Percentiles rank a stretch among this genome's conserved stretches.
phyloP scores from a whole-genome alignment of 2,797 vertebrate genomes.

The Syndactyla subalaris region DNA sequence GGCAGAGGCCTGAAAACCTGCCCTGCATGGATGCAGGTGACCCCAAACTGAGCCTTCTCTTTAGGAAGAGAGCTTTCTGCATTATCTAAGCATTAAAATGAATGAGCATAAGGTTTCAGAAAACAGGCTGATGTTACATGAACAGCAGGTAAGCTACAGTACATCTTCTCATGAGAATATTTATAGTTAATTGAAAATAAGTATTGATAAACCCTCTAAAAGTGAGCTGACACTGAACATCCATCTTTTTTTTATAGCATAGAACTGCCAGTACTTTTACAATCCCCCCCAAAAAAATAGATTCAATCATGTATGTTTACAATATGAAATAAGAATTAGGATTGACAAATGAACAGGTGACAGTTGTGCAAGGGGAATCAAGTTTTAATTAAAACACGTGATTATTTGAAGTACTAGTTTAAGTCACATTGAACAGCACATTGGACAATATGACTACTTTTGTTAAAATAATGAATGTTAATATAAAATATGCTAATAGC shows the following conservation, averaged over 20 bases:
- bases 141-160: background rate
- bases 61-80: background rate
- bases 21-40: rapidly evolving
- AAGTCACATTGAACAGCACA: slow-evolving; percentile 37
- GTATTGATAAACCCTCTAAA: background rate
- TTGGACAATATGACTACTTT: background rate
- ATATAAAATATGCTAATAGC: slow-evolving; percentile 62
- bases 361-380: background rate
- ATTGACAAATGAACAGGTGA: background rate
- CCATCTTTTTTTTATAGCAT: background rate
- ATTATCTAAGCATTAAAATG: background rate
- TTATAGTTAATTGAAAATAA: background rate
- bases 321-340: background rate
- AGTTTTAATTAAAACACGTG: slow-evolving; percentile 13
- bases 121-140: background rate
- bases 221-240: background rate
- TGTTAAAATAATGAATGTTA: slow-evolving; percentile 60
- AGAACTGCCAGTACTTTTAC: background rate
- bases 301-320: background rate
- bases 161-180: background rate
- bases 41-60: background rate
- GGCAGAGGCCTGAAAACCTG: background rate
- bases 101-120: background rate
- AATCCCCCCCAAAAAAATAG: background rate
- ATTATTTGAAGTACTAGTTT: slow-evolving; percentile 35